Conservation (phyloP, 2,888 invertebrate genomes). For the Eupithecia exiguata region DNA sequence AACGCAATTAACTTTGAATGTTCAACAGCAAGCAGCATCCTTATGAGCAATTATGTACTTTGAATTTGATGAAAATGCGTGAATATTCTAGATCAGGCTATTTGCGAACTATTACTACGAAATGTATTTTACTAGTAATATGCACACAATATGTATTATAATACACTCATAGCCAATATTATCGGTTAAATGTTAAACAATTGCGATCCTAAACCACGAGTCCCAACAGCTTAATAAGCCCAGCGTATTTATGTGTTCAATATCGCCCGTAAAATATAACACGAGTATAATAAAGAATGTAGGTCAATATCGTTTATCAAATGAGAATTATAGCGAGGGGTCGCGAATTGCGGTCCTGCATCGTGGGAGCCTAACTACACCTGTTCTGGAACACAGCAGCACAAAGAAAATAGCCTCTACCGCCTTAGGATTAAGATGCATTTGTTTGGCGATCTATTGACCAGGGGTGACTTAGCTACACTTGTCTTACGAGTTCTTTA, state of each 20-base stretch:
- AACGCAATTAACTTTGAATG: neutral
- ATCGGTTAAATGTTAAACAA: constrained; percentile 8
- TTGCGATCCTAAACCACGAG: constrained; percentile 25
- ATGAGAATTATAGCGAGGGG: constrained; percentile 45
- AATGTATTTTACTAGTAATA: neutral
- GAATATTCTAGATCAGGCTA: neutral
- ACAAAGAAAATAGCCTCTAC: constrained; percentile 38
- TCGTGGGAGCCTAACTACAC: constrained; percentile 56
- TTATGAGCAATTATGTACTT: neutral
- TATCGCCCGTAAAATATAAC: constrained; percentile 44
- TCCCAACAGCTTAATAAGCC: constrained; percentile 43
- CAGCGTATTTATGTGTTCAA: constrained; percentile 47
- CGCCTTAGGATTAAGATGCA: constrained; percentile 22
- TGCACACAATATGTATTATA: too few relatives aligned
- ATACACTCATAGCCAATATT: neutral
- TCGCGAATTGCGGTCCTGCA: constrained; percentile 58
- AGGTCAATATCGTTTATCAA: constrained; percentile 49
- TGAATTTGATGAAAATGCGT: neutral
- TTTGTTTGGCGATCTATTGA: constrained; percentile 19
- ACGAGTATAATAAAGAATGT: constrained; percentile 46
- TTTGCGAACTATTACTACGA: too few relatives aligned
- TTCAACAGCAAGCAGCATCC: neutral
- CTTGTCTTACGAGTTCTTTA: constrained; percentile 42
- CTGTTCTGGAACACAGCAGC: constrained; percentile 49
- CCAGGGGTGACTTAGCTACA: constrained; percentile 39